Evolutionary conservation across 1,140 invertebrate species (phyloP), one percentile per base, ranked within the genome.

Genomic region (Cyclina sinensis): DNA sequence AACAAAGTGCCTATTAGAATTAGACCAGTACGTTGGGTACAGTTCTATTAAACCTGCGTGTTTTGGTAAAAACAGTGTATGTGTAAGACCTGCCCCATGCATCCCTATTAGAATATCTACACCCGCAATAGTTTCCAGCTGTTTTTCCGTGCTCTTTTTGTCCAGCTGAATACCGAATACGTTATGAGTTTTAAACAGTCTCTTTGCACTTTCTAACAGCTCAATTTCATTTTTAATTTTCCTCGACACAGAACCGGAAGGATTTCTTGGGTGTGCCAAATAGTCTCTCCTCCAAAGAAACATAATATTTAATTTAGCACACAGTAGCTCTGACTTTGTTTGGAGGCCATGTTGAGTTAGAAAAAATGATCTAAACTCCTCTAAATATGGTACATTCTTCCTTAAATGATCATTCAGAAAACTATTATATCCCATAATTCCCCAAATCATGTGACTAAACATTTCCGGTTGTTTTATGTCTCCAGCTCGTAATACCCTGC

Each of bases 21-120:
- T 87, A 0, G 91, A 59, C 87, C 89, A 93, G 86, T 95, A 95
- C 24, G 85, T 92, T 0, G 94, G 94, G 68, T 96, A 98, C 97
- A 99, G 94, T 97, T 99, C 99, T 96, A 99, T 98, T 32, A 99
- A 96, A 51, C 97, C 97, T 35, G 98, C 98, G 98, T 99, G 99
- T 95, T 99, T 97, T 0, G 99, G 99, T 90, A 99, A 96, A 95
- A 99, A 99, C 80, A 99, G 95, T 30, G 98, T 95, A 96, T 99
- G 99, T 0, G 99, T 99, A 24, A 99, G 94, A 0, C 99, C 99
- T 86, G 99, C 98, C 24, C 99, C 99, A 95, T 99, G 99, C 96
- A 99, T 99, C 30, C 99, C 99, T 93, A 99, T 98, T 81, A 99
- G 97, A 90, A 99, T 97, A 96, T 99, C 98, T 0, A 98, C 97